Evolutionary conservation across 2,113 vertebrate species (phyloP), one percentile per base, ranked within the genome.

Genomic region (Erythrocercus mccallii): DNA sequence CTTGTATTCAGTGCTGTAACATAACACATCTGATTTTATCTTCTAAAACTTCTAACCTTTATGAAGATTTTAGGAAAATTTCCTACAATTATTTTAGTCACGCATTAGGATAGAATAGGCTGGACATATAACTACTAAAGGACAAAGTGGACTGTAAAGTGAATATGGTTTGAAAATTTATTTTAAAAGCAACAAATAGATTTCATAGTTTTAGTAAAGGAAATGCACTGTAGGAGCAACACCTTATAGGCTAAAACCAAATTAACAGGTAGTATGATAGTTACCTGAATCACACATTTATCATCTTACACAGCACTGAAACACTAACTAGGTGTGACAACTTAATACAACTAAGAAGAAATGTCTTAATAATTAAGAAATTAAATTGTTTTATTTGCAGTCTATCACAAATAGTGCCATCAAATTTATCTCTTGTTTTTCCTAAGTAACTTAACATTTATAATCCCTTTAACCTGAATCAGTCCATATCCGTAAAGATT

Each of bases 281-380:
- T 86, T 65, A 60, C 69, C 40, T 38, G 48, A 88, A 27, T 64
- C 64, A 78, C 25, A 81, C 20, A 62, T 73, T 64, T 95, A 83
- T 68, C 78, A 69, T 65, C 93, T 92, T 85, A 89, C 12, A 25
- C 50, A 30, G 64, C 56, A 91, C 12, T 27, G 44, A 81, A 94
- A 90, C 83, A 82, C 64, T 65, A 90, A 27, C 77, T 11, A 95
- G 93, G 76, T 45, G 13, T 48, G 45, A 30, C 76, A 93, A 91
- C 73, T 92, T 81, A 89, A 90, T 76, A 69, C 60, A 56, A 27
- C 30, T 92, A 72, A 73, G n/a, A 96, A 81, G 42, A 93, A 96
- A 69, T 73, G 19, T 61, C 65, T 88, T 91, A n/a, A 90, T 88
- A 92, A 95, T 95, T 92, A 95, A 83, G 35, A 92, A 92, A 87